phyloP scores from a whole-genome alignment of 1,140 invertebrate species.

The Penaeus vannamei region DNA sequence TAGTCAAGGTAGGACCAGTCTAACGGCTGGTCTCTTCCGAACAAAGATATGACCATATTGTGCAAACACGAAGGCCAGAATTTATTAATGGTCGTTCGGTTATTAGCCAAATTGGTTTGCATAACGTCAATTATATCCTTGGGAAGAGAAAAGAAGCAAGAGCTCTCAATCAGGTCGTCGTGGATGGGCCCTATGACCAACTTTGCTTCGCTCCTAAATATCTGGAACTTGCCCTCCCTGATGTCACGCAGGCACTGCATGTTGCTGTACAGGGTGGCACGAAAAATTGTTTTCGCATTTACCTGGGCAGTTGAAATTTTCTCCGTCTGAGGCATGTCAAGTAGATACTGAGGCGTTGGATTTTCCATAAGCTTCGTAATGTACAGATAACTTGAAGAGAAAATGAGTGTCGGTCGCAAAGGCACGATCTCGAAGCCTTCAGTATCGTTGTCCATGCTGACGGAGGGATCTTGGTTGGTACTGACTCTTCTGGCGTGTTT shows the following conservation, averaged over 20 bases:
- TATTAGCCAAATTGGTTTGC: not conserved
- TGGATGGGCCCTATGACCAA: not conserved
- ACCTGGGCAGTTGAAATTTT: not conserved
- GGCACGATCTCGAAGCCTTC: too few species aligned
- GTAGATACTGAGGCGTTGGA: too few species aligned
- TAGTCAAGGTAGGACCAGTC: slow-evolving; percentile 25
- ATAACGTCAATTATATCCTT: not conserved
- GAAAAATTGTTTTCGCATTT: not conserved
- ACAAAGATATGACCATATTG: slow-evolving; percentile 11
- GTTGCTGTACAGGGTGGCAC: not conserved
- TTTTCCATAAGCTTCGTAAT: too few species aligned
- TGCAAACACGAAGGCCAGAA: slow-evolving; percentile 24
- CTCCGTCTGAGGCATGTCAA: not conserved
- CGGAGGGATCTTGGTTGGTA: too few species aligned
- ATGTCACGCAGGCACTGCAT: not conserved
- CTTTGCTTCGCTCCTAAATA: not conserved
- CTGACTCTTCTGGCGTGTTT: too few species aligned
- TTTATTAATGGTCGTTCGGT: slow-evolving; percentile 17
- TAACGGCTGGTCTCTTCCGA: not conserved
- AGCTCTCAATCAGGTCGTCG: not conserved
- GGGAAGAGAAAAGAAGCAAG: slow-evolving; percentile 7
- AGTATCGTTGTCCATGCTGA: too few species aligned
- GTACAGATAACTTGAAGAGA: too few species aligned
- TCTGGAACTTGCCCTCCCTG: not conserved
- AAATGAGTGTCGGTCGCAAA: too few species aligned